Evolutionary conservation across 2,888 invertebrate genomes (phyloP), one percentile per base, ranked within the genome.

Genomic region (Corbicula japonica): DNA sequence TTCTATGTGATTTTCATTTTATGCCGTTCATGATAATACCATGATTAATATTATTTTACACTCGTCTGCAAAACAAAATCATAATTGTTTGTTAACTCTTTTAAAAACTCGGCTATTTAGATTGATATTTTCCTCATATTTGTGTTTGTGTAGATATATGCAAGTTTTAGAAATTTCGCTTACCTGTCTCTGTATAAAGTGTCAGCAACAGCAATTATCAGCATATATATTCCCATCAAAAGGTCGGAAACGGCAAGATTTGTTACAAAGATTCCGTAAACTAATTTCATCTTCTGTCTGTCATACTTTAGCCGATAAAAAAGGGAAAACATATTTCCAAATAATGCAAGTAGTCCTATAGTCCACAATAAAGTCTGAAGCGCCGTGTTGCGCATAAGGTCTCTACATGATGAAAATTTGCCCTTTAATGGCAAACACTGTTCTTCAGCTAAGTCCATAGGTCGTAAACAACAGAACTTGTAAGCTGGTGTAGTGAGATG

Each of bases 201-300:
- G 56, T 87, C 86, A 6, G 85, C 85, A 1, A 41, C 50, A 12
- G 83, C 86, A 10, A 87, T 70, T 6, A 78, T 78, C 21, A 81
- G 28, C 54, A 87, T 58, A 52, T 87, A 87, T 0, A 87, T n/a
- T 0, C 87, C 87, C 87, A 87, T 87, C 15, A 84, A 38, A 0
- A 84, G 74, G 38, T 87, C 87, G 3, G 87, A 76, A 21, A 83
- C 35, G 21, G 80, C 73, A n/a, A 87, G 74, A 63, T 85, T 81
- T 0, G 71, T 54, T 0, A 85, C 73, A 62, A 87, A 80, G 1
- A 79, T 65, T 21, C 78, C 79, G 48, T 82, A 79, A 0, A 77
- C 70, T 10, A 65, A 58, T 8, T 61, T 69, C 1, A 77, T 46
- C 12, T 46, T 41, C 74, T 78, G n/a, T 86, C 86, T 72, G 62